phyloP scores from a whole-genome alignment of 1,140 invertebrate genomes.

The Oryctes rhinoceros region DNA sequence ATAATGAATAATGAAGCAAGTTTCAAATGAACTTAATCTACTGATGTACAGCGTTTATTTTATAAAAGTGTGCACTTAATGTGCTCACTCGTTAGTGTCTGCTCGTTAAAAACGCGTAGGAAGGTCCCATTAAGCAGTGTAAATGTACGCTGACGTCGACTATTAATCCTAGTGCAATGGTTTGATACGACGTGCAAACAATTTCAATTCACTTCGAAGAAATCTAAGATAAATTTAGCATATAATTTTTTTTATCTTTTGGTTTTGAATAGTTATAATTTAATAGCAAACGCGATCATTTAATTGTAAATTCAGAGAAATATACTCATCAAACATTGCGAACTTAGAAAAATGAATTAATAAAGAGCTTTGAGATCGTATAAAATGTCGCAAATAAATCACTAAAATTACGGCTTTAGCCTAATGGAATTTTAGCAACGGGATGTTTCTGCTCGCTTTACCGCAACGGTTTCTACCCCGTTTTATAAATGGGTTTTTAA shows the following conservation, averaged over 20 bases:
- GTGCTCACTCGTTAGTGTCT: background rate
- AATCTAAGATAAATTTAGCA: too few species aligned
- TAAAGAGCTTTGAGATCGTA: background rate
- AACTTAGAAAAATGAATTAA: background rate
- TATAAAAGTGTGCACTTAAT: background rate
- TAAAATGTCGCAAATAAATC: background rate
- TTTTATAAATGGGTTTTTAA: conserved; percentile 1
- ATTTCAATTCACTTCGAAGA: background rate
- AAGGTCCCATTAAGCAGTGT: background rate
- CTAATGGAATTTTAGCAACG: background rate
- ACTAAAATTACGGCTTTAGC: background rate
- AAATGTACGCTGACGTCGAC: conserved; percentile 3
- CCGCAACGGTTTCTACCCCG: background rate
- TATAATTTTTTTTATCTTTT: too few species aligned
- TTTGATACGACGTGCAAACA: background rate
- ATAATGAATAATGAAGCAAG: conserved; percentile 1
- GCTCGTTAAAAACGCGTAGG: background rate
- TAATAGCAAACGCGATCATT: too few species aligned
- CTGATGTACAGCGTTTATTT: background rate
- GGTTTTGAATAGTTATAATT: too few species aligned
- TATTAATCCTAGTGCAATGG: background rate
- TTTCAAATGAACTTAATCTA: background rate
- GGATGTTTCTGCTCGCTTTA: background rate
- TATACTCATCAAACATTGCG: too few species aligned
- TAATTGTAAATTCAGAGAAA: too few species aligned